Base-by-base conservation (phyloP, 2,888 invertebrate species). In the Azorinus chamasolen region DNA sequence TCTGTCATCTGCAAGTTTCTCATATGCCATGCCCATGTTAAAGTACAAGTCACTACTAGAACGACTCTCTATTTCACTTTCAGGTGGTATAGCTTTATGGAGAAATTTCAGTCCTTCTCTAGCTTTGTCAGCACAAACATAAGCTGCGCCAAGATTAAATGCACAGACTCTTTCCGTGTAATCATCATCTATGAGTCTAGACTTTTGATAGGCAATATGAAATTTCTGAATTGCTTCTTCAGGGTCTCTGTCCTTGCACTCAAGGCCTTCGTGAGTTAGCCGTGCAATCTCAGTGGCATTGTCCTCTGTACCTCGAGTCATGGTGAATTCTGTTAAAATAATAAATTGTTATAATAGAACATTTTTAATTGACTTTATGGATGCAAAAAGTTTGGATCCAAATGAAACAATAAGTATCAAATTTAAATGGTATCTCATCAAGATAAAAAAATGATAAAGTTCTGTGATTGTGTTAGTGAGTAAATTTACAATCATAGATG, bases 81-180 rank as follows among this genome's bases (percentile, higher is more conserved):
- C 70, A 37, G 89, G 86, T 1, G 89, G 88, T 18, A 80, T 55
- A 16, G 89, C 88, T 53, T 77, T 76, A 10, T 87, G 82, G 18
- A 91, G 61, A 32, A 84, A 78, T 41, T 77, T 77, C 27, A 91
- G 61, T 18, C 91, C 91, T 66, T 83, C 82, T 27, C 76, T 68
- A 8, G 84, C 66, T 12, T 86, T 58, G 3, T 83, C 79, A 0
- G 70, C 51, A 12, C 86, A 87, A 24, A 92, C 85, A 57, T 85
- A 84, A 12, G 86, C 87, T 32, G 91, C 90, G 16, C 90, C 91
- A 25, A 92, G 82, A 71, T 92, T 92, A 63, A 91, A 88, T 6
- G 91, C 89, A 85, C 90, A 90, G 12, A 83, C 83, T 63, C 89
- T 69, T 27, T 86, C 83, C 10, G 84, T 79, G 48, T 80, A 83